Evolutionary conservation across 37 sponge, comb jelly and placozoan species (phyloP), one percentile per base, ranked within the genome.

Genomic region (Dysidea cf. avara): DNA sequence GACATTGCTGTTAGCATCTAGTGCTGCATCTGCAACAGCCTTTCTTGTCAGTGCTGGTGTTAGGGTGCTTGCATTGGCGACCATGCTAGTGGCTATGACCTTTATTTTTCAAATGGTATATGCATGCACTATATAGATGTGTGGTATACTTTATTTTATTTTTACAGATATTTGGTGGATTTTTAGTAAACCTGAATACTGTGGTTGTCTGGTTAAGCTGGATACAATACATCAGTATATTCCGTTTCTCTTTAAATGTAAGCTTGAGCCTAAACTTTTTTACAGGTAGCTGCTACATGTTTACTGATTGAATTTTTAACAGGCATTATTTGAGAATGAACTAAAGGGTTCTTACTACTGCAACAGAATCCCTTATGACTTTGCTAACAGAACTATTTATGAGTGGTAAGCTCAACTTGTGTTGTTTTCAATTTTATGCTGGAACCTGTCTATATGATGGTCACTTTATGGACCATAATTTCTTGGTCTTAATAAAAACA

Each of bases 91-190:
- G 49, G 86, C 86, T 0, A 38, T 90, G 57, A 37, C 66, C 32
- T 90, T 90, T 56, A 75, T 85, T 3, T 50, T 85, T 24, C 56
- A 55, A 38, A 85, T 90, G 91, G 86, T 90, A 66, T 33, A 74
- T 54, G 1, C 12, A 54, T 17, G 6, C 26, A 68, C 26, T 13
- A 16, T 57, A 6, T 13, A 20, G 28, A 6, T 20, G 12, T 57
- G 6, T 16, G 11, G 31, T 17, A 2, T 0, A 20, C 51, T 9
- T 53, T 39, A 18, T 54, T 53, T 14, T 1, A 18, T 13, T 59
- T 65, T n/a, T 52, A 22, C 72, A 89, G 90, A 35, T 92, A 47
- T 92, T 92, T 83, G 93, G 88, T 40, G 93, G 93, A 12, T 76
- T 92, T 22, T 66, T 92, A 21, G 47, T 92, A 0, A 71, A 83